Evolutionary conservation across 1,140 invertebrate genomes (phyloP).

Genomic region (Brachionus plicatilis): DNA sequence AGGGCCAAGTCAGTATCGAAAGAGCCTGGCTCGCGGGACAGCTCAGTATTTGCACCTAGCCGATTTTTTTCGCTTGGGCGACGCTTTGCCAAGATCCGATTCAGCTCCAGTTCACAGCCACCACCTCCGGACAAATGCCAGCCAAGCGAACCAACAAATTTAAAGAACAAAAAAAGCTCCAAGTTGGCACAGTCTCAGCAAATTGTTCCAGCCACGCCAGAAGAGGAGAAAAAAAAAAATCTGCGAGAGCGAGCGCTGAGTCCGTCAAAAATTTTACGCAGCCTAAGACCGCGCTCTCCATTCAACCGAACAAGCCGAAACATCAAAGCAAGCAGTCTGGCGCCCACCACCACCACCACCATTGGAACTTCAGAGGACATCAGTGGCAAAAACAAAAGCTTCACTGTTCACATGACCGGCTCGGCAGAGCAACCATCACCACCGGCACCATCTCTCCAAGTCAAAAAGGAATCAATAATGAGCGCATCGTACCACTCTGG

Average conservation of each 20-base stretch:
- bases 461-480: neutral
- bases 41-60: slow-evolving; percentile 19
- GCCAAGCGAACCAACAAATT: neutral
- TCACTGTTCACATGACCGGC: neutral
- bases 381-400: slow-evolving; percentile 37
- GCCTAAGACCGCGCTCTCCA: slow-evolving; percentile 26
- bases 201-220: neutral
- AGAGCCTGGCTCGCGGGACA: slow-evolving; percentile 2
- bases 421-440: neutral
- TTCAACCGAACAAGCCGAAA: slow-evolving; percentile 16
- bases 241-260: slow-evolving; percentile 14
- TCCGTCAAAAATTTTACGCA: slow-evolving; percentile 32
- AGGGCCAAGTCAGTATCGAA: slow-evolving; percentile 35
- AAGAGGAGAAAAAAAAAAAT: slow-evolving; percentile 17
- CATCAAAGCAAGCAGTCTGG: neutral
- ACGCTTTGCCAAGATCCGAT: slow-evolving; percentile 27
- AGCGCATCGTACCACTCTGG: slow-evolving; percentile 21
- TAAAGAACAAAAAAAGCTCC: neutral
- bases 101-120: slow-evolving; percentile 33
- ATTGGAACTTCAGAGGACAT: neutral
- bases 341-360: neutral
- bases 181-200: slow-evolving; percentile 2
- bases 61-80: slow-evolving; percentile 33
- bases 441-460: neutral
- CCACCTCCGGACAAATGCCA: slow-evolving; percentile 17